These are phyloP conservation scores for Enteromius radiatus DNA, from an alignment of 2,797 vertebrate species.

Conservation along the genomic window DNA sequence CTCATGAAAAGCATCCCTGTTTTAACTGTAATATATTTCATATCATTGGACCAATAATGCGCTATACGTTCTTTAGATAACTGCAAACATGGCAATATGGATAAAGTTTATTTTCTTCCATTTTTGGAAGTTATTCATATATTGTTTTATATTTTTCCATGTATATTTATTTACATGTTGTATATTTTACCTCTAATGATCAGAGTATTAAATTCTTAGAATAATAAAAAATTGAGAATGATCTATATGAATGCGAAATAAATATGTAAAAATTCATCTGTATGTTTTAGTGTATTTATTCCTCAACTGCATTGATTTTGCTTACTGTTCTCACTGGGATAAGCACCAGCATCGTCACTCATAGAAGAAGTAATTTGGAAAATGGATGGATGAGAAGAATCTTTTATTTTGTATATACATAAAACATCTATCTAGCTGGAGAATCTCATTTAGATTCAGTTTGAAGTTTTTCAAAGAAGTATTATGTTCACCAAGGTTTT, in stretches of 20 bases:
- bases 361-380: background rate
- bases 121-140: conserved; percentile 76
- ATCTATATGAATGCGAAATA: conserved; percentile 74
- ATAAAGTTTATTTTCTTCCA: conserved; percentile 77
- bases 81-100: conserved; percentile 63
- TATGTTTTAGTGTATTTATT: background rate
- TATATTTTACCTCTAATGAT: conserved; percentile 63
- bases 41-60: conserved; percentile 51
- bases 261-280: conserved; percentile 61
- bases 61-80: conserved; percentile 54
- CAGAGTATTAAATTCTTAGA: conserved; percentile 64
- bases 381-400: background rate
- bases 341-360: background rate
- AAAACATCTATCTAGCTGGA: background rate
- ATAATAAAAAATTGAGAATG: conserved; percentile 66
- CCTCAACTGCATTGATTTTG: background rate
- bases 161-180: conserved; percentile 78
- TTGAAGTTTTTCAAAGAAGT: background rate
- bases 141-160: conserved; percentile 68
- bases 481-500: background rate
- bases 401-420: background rate
- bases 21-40: conserved; percentile 32
- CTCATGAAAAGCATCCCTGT: conserved; percentile 12
- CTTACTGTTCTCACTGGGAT: background rate
- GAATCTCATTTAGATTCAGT: background rate